A percentile compares a stretch with the other conserved stretches of the same genome.
These are phyloP conservation scores for Platichthys stellatus DNA, from an alignment of 2,113 vertebrate species.

Conservation along the genomic window DNA sequence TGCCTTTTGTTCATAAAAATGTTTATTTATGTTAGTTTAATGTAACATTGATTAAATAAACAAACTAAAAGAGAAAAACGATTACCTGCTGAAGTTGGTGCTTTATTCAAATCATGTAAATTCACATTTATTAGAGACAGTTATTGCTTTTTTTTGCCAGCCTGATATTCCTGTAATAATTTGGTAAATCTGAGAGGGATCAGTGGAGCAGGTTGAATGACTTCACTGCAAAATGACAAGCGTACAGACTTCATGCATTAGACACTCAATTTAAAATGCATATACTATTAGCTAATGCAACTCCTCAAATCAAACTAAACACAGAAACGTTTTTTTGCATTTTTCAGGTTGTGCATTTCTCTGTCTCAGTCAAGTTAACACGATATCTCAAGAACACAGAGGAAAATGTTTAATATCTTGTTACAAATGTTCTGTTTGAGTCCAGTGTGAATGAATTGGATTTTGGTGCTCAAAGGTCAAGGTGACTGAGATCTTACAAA, in stretches of 20 bases:
- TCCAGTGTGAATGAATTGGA: too few relatives aligned
- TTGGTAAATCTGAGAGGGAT: not conserved
- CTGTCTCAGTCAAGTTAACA: too few relatives aligned
- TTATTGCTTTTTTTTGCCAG: too few relatives aligned
- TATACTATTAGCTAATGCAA: not conserved
- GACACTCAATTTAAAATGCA: not conserved
- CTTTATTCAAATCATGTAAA: conserved; percentile 29
- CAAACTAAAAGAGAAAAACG: conserved; percentile 68
- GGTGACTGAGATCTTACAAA: too few relatives aligned
- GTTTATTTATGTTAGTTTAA: conserved; percentile 95
- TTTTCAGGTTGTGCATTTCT: not conserved
- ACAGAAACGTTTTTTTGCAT: not conserved
- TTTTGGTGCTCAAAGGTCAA: too few relatives aligned
- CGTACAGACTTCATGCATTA: not conserved
- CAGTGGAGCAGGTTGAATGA: conserved; percentile 6
- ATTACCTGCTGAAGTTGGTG: conserved; percentile 18
- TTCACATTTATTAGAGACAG: not conserved
- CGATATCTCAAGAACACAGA: too few relatives aligned
- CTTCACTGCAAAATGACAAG: not conserved
- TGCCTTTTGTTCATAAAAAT: conserved; percentile 93
- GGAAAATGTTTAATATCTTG: too few relatives aligned
- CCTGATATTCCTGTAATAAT: not conserved
- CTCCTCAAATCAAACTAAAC: not conserved
- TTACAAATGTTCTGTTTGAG: too few relatives aligned
- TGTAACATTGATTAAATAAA: conserved; percentile 86